A percentile compares a stretch with the other conserved stretches of the same genome.
phyloP scores from a whole-genome alignment of 2,888 invertebrate genomes.

The Polydesmus complanatus region DNA sequence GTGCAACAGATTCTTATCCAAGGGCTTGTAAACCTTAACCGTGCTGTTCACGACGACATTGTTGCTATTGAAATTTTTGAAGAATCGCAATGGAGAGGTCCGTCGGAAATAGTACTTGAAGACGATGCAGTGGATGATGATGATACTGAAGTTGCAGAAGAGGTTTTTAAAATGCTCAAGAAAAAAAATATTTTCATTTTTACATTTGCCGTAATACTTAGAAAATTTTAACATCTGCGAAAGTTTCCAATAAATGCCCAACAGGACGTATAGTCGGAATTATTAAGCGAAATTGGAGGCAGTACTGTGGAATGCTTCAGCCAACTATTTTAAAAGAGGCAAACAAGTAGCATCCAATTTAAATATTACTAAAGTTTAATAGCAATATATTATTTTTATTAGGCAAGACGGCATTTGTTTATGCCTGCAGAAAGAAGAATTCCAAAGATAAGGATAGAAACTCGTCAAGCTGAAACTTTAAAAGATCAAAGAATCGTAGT shows the following conservation, averaged over 20 bases:
- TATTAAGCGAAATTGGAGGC: slow-evolving; percentile 88
- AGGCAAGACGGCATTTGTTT: slow-evolving; percentile 59
- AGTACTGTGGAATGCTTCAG: slow-evolving; percentile 91
- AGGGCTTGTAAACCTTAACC: slow-evolving; percentile 71
- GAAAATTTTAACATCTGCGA: neutral
- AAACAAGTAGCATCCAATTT: neutral
- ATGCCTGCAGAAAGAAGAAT: slow-evolving; percentile 86
- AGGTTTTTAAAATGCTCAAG: too few relatives aligned
- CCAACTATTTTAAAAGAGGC: slow-evolving; percentile 58
- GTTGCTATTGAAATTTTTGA: slow-evolving; percentile 83
- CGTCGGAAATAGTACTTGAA: slow-evolving; percentile 49
- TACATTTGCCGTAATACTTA: neutral
- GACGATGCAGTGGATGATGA: slow-evolving; percentile 29
- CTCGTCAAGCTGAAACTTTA: slow-evolving; percentile 67
- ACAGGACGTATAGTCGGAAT: slow-evolving; percentile 84
- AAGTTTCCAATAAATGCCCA: slow-evolving; percentile 32
- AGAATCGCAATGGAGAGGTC: slow-evolving; percentile 76
- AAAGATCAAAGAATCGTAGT: slow-evolving; percentile 80
- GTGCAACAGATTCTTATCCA: slow-evolving; percentile 49
- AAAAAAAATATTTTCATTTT: too few relatives aligned
- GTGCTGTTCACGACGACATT: slow-evolving; percentile 86
- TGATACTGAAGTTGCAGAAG: slow-evolving; percentile 46
- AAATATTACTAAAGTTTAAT: too few relatives aligned
- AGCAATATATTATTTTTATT: slow-evolving; percentile 1
- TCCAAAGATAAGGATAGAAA: slow-evolving; percentile 90